Percentiles rank a stretch among this genome's conserved stretches.
Evolutionary conservation across 2,797 vertebrate genomes (phyloP).

Genomic region (Pseudopleuronectes americanus): DNA sequence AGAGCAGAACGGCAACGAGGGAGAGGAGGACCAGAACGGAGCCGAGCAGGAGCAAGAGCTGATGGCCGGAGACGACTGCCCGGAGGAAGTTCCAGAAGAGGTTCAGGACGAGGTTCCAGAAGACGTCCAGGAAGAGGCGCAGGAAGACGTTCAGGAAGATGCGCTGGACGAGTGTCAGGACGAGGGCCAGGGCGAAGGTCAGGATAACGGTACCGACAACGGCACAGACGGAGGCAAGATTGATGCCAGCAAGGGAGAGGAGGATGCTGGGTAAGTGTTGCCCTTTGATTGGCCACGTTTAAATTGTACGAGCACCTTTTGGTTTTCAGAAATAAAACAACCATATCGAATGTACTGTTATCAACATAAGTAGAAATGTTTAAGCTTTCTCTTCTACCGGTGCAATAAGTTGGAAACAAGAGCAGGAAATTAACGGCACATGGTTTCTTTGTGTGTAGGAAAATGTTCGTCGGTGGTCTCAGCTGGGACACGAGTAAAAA

Average conservation of each 20-base stretch:
- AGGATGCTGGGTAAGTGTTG: slow-evolving; percentile 91
- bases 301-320: too few species aligned
- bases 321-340: too few species aligned
- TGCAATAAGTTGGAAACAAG: background rate
- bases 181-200: slow-evolving; percentile 26
- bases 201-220: slow-evolving; percentile 44
- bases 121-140: slow-evolving; percentile 28
- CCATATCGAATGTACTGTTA: too few species aligned
- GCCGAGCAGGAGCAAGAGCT: slow-evolving; percentile 63
- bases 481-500: slow-evolving; percentile 99
- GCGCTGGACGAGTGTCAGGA: too few species aligned
- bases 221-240: slow-evolving; percentile 91
- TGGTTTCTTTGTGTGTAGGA: slow-evolving; percentile 77
- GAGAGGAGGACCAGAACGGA: slow-evolving; percentile 79
- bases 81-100: slow-evolving; percentile 22
- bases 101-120: too few species aligned
- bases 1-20: slow-evolving; percentile 84
- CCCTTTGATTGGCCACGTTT: background rate
- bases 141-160: too few species aligned
- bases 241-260: slow-evolving; percentile 94
- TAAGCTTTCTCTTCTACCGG: too few species aligned
- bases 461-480: slow-evolving; percentile 99
- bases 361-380: too few species aligned
- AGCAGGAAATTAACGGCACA: background rate
- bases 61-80: slow-evolving; percentile 63